Conservation (phyloP, 92 coral and sea anemone species). For the Palythoa caribaeorum region DNA sequence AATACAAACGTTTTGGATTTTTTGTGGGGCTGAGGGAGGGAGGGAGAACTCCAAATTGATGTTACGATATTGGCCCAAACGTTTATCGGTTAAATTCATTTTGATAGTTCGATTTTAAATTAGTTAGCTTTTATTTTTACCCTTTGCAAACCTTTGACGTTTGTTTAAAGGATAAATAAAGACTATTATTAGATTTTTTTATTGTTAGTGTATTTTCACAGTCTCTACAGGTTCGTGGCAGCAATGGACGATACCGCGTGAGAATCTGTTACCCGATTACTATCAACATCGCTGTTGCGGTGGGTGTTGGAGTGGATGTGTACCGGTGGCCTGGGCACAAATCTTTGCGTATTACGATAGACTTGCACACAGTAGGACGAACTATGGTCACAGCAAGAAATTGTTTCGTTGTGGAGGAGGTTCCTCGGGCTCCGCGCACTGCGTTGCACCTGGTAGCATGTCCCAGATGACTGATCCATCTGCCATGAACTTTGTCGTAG, state of each 20-base stretch:
- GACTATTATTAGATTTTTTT: too few species aligned
- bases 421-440: not conserved
- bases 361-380: not conserved
- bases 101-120: too few species aligned
- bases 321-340: slow-evolving; percentile 76
- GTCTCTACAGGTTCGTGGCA: not conserved
- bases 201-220: not conserved
- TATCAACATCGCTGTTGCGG: slow-evolving; percentile 62
- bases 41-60: too few species aligned
- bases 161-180: too few species aligned
- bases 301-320: slow-evolving; percentile 18
- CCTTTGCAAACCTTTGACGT: too few species aligned
- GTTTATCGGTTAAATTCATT: too few species aligned
- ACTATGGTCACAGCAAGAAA: not conserved
- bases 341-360: slow-evolving; percentile 73
- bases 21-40: too few species aligned
- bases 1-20: too few species aligned
- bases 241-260: slow-evolving; percentile 49
- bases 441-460: slow-evolving; percentile 22
- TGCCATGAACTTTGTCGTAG: not conserved
- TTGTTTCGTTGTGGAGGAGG: too few species aligned
- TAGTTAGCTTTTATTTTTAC: too few species aligned
- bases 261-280: slow-evolving; percentile 63
- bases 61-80: too few species aligned
- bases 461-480: too few species aligned